Evolutionary conservation across 2,888 invertebrate genomes (phyloP).

Genomic region (Eristalis intricaria): DNA sequence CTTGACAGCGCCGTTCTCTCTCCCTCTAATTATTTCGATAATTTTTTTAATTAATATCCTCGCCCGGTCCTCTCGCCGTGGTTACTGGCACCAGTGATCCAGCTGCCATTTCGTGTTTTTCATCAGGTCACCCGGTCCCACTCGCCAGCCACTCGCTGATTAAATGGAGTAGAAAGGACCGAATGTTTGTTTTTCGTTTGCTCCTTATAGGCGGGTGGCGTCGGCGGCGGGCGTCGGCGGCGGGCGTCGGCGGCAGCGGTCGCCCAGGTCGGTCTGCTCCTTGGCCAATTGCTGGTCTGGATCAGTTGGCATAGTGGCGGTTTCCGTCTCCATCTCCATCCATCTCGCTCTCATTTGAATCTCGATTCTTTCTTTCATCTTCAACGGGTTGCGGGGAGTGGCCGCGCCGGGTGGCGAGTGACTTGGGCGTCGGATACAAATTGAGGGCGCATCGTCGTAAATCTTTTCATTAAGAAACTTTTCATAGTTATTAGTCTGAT

Average conservation of each 20-base stretch:
- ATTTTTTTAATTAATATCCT: constrained; percentile 75
- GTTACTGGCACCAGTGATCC: constrained; percentile 13
- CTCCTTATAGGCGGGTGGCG: constrained; percentile 1
- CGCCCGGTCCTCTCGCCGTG: constrained; percentile 15
- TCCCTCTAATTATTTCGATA: constrained; percentile 74
- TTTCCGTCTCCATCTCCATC: constrained; percentile 17
- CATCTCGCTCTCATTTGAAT: constrained; percentile 40
- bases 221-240: too few species aligned
- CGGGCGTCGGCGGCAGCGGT: neutral
- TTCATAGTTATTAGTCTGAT: constrained; percentile 82
- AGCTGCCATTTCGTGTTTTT: constrained; percentile 5
- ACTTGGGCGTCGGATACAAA: constrained; percentile 26
- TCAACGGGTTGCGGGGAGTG: neutral
- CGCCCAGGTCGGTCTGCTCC: constrained; percentile 35
- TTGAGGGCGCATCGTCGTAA: constrained; percentile 79
- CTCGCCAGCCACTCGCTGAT: constrained; percentile 18
- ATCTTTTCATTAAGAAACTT: constrained; percentile 82
- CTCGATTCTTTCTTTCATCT: constrained; percentile 10
- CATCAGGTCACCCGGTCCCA: constrained; percentile 47
- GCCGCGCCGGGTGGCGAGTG: neutral
- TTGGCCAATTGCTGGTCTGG: constrained; percentile 59
- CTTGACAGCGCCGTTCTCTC: constrained; percentile 19
- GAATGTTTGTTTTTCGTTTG: neutral
- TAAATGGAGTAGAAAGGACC: constrained; percentile 3
- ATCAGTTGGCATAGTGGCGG: constrained; percentile 45